Conservation (phyloP, 2,797 vertebrate species). For the Thunnus albacares region DNA sequence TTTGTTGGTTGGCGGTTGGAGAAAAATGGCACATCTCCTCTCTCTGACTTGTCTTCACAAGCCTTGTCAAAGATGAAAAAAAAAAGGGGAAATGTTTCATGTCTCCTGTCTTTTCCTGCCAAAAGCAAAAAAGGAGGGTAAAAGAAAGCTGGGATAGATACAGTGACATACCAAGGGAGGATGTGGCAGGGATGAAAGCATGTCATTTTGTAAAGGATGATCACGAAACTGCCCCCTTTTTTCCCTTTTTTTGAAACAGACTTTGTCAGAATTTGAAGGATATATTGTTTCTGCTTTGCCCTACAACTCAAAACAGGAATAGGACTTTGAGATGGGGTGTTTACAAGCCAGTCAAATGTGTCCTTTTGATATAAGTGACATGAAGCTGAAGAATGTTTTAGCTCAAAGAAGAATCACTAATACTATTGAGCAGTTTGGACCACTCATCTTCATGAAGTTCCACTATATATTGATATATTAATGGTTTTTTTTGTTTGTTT, state of each 20-base stretch:
- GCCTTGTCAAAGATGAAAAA: constrained; percentile 77
- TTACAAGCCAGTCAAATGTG: constrained; percentile 70
- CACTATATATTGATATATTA: constrained; percentile 7
- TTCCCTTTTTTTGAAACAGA: constrained; percentile 47
- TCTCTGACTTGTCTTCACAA: constrained; percentile 73
- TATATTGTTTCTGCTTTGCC: constrained; percentile 69
- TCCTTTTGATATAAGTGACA: constrained; percentile 71
- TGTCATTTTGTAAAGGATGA: constrained; percentile 79
- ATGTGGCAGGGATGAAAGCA: constrained; percentile 78
- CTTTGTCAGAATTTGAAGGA: constrained; percentile 76
- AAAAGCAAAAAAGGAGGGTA: constrained; percentile 74
- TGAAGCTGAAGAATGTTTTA: constrained; percentile 50
- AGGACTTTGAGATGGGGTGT: constrained; percentile 72
- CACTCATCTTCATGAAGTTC: constrained; percentile 27
- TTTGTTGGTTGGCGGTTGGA: constrained; percentile 74
- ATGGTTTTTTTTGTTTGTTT: constrained; percentile 6
- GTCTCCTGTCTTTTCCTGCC: constrained; percentile 81
- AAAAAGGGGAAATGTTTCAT: constrained; percentile 76
- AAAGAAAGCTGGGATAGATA: constrained; percentile 71
- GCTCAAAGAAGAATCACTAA: constrained; percentile 40
- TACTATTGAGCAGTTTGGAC: constrained; percentile 37
- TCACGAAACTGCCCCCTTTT: constrained; percentile 71
- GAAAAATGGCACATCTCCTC: constrained; percentile 73
- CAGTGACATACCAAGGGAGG: constrained; percentile 80
- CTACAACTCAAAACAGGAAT: constrained; percentile 48